Percentiles rank a stretch among this genome's conserved stretches.
phyloP scores from a whole-genome alignment of 2,797 vertebrate genomes.

The Anguilla obscura region DNA sequence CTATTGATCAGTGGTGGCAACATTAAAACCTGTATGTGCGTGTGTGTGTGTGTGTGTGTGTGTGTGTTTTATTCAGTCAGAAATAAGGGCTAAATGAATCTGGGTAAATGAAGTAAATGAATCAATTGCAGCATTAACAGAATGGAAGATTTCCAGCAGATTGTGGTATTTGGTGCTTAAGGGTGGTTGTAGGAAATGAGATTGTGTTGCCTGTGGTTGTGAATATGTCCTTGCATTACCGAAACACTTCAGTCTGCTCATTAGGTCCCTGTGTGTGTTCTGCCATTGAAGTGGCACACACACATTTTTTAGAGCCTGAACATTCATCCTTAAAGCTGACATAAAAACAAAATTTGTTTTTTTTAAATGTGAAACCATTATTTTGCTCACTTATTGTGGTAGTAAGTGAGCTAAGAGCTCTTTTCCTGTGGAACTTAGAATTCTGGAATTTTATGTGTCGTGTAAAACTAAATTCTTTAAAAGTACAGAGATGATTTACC shows the following conservation, averaged over 20 bases:
- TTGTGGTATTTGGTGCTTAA: neutral
- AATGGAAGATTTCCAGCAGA: neutral
- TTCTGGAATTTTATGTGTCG: neutral
- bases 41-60: neutral
- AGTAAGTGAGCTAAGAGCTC: neutral
- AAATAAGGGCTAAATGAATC: neutral
- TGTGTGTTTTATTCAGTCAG: neutral
- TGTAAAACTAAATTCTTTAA: neutral
- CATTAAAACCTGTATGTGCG: neutral
- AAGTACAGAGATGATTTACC: neutral
- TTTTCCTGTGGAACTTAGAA: neutral
- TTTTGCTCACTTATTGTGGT: too few relatives aligned
- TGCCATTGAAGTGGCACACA: neutral
- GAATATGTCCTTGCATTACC: slow-evolving; percentile 1
- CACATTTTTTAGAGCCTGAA: neutral
- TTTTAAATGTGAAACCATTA: neutral
- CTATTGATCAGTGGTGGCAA: neutral
- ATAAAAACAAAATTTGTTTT: neutral
- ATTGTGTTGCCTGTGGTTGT: neutral
- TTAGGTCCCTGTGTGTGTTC: neutral
- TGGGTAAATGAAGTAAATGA: neutral
- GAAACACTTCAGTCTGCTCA: neutral
- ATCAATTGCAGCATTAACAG: neutral
- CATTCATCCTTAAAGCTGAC: neutral
- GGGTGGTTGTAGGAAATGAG: slow-evolving; percentile 8